Conservation (phyloP, 2,113 vertebrate species). For the Tragelaphus buxtoni region DNA sequence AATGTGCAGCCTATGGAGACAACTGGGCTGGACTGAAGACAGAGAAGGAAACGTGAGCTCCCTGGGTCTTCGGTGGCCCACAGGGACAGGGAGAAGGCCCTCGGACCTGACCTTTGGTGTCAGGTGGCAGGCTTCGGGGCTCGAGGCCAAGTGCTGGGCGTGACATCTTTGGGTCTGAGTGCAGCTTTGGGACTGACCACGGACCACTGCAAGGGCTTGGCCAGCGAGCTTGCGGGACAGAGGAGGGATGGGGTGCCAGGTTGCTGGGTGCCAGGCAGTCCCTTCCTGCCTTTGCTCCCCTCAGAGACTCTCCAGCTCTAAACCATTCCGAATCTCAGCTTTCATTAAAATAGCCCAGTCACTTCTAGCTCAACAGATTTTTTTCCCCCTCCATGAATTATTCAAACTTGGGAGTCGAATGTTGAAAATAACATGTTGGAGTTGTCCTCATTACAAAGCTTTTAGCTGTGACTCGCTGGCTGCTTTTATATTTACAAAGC, state of each 20-base stretch:
- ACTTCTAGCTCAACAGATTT: constrained; percentile 59
- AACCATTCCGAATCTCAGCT: not conserved
- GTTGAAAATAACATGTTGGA: constrained; percentile 58
- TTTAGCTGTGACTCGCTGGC: not conserved
- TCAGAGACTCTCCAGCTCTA: not conserved
- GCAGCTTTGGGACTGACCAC: not conserved
- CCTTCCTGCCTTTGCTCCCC: not conserved
- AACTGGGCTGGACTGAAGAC: not conserved
- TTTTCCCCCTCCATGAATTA: constrained; percentile 45
- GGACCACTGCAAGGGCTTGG: not conserved
- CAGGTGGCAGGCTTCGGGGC: not conserved
- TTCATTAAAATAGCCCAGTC: constrained; percentile 55
- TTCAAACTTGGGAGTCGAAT: constrained; percentile 59
- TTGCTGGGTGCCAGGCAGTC: not conserved
- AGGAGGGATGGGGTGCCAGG: not conserved
- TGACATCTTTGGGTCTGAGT: not conserved
- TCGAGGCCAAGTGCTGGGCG: not conserved
- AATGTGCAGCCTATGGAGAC: not conserved
- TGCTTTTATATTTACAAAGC: constrained; percentile 29
- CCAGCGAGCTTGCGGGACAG: not conserved
- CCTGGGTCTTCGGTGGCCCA: not conserved
- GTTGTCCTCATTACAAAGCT: constrained; percentile 57
- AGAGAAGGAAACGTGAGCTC: not conserved
- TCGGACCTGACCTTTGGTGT: not conserved
- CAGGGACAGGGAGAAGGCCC: not conserved